Base-by-base conservation (phyloP, 2,797 vertebrate species). In the Helarctos malayanus region DNA sequence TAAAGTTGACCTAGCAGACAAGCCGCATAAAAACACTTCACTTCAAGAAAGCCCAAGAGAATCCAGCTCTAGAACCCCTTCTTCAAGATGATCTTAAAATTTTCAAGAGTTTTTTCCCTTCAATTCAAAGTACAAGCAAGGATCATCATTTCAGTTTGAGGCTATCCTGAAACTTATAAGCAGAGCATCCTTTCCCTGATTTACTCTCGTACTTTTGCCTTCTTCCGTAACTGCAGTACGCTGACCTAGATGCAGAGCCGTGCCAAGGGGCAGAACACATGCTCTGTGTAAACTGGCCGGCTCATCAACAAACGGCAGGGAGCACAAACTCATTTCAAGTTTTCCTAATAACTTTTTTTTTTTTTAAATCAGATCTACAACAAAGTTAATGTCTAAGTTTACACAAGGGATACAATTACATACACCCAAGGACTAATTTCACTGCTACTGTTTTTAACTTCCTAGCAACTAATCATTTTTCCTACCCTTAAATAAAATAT, bases 381-480 rank as follows among this genome's bases (percentile, higher is more conserved):
- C 35, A 82, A 89, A 61, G n/a, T 49, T 94, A 95, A 38, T 29
- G 15, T 73, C 38, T 85, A 41, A 57, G 19, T 87, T 92, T 94
- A 94, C 25, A 90, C 5, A 71, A 80, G 8, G 27, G 63, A 92
- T 45, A 84, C 29, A 90, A 95, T 38, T 85, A 85, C 25, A 84
- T 84, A 91, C 41, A 65, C n/a, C 32, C 18, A 65, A 82, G 18
- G 29, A 81, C 21, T 87, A 84, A 88, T 76, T 88, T 91, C 18
- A 97, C 13, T 49, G 69, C 45, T 76, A 94, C 15, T 76, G 3
- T 76, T 92, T 79, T 75, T 92, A 95, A 96, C 54, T 85, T 94
- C 47, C 52, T 87, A 84, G 27, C 9, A 91, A 81, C 18, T 35
- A 87, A 83, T 63, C 18, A 65, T 85, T 94, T 92, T 75, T 90